Base-by-base conservation (phyloP, 2,113 vertebrate species). In the Albula goreensis region DNA sequence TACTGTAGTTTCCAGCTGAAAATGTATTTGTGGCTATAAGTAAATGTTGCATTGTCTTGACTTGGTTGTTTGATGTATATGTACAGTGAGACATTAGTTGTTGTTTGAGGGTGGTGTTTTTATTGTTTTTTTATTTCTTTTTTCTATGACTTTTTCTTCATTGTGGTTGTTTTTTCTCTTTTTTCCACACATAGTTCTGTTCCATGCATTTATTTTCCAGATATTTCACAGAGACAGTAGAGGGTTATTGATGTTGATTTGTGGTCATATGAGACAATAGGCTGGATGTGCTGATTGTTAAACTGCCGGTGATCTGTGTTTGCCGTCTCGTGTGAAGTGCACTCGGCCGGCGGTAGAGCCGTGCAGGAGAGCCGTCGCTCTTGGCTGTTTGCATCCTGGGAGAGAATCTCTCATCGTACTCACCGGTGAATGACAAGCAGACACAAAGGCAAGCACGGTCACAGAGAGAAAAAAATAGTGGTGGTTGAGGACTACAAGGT, bases 361-460 rank as follows among this genome's bases (percentile, higher is more conserved):
- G 90, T 66, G 79, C 85, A 60, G 52, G 81, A 19, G 78, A 89
- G 92, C 90, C 92, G 87, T 88, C 91, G 89, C 89, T 94, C 89
- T 74, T 95, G 94, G 94, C 94, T 94, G 95, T 96, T 95, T 95
- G 94, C 91, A 94, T 90, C 95, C 92, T 89, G 88, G 91, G 92
- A 94, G 90, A 93, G 95, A 91, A 93, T 41, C 93, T 93, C 93
- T 90, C 90, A 89, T 89, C 93, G 88, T 92, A 91, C 91, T 94
- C 91, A 90, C 92, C 87, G 90, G 90, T 93, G 94, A 96, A 94
- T 96, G 96, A 96, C 96, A 96, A 93, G 93, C 93, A 95, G 93
- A 96, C 95, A 97, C 96, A 97, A 97, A 96, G 95, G 90, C 94
- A 88, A 90, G 88, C 90, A 85, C 91, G 93, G 94, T 93, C 93